Evolutionary conservation across 2,888 invertebrate genomes (phyloP).

Genomic region (Cataglyphis rosenhaueri): DNA sequence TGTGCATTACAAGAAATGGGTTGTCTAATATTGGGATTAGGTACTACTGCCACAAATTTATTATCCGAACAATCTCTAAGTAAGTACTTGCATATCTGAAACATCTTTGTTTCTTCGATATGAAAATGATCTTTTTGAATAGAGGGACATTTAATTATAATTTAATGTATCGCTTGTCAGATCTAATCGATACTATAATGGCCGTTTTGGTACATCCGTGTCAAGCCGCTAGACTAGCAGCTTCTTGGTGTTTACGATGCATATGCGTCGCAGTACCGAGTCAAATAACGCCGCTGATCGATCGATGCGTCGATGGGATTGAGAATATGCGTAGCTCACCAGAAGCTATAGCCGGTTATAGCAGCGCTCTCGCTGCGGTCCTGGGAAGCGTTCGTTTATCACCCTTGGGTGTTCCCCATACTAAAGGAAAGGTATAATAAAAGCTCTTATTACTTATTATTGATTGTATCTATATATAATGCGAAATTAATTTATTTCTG

Average conservation of each 20-base stretch:
- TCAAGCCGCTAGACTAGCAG: slow-evolving; percentile 96
- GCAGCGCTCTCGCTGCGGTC: slow-evolving; percentile 97
- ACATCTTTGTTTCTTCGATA: slow-evolving; percentile 2
- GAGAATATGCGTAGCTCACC: slow-evolving; percentile 96
- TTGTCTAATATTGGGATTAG: slow-evolving; percentile 94
- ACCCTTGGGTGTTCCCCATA: slow-evolving; percentile 97
- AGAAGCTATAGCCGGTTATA: slow-evolving; percentile 96
- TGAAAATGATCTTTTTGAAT: not conserved
- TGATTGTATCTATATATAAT: not conserved
- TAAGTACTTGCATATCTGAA: slow-evolving; percentile 81
- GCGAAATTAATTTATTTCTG: not conserved
- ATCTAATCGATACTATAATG: slow-evolving; percentile 91
- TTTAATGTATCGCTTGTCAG: slow-evolving; percentile 83
- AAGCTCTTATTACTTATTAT: not conserved
- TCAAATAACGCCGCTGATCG: slow-evolving; percentile 96
- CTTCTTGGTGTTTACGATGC: slow-evolving; percentile 97
- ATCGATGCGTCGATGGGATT: slow-evolving; percentile 94
- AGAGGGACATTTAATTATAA: not conserved
- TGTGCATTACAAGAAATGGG: slow-evolving; percentile 98
- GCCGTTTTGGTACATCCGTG: slow-evolving; percentile 97
- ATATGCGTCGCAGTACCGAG: slow-evolving; percentile 97
- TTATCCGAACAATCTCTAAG: slow-evolving; percentile 95
- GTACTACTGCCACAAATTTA: slow-evolving; percentile 97
- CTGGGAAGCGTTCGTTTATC: slow-evolving; percentile 96
- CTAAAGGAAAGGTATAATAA: slow-evolving; percentile 95